A percentile compares a stretch with the other conserved stretches of the same genome.
Evolutionary conservation across 2,888 invertebrate genomes (phyloP).

Genomic region (Antheraea assamensis): DNA sequence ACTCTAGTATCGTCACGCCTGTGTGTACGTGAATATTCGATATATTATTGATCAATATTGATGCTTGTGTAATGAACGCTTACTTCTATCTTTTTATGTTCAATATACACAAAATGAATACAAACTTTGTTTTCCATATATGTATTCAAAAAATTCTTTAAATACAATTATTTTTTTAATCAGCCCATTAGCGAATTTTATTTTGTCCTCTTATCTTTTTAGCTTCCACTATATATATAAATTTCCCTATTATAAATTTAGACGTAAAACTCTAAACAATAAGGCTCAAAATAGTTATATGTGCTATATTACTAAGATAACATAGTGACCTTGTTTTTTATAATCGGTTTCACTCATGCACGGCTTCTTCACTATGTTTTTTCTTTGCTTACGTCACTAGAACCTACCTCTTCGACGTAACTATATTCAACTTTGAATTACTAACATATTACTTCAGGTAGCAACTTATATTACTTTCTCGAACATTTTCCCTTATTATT

Average conservation of each 20-base stretch:
- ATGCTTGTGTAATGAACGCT: too few species aligned
- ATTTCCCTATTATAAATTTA: not conserved
- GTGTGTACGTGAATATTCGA: too few species aligned
- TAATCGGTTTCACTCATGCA: conserved; percentile 12
- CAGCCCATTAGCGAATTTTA: not conserved
- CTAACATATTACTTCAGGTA: not conserved
- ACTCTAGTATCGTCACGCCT: too few species aligned
- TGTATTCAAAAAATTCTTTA: not conserved
- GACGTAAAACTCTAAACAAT: not conserved
- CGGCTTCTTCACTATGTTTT: conserved; percentile 6
- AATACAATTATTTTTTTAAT: not conserved
- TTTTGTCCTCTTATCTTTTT: not conserved
- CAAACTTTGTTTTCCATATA: too few species aligned
- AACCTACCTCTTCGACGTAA: not conserved
- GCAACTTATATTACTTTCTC: not conserved
- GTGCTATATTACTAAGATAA: conserved; percentile 1
- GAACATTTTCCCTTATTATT: not conserved
- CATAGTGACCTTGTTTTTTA: conserved; percentile 9
- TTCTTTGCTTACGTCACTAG: conserved; percentile 6
- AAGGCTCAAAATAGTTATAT: not conserved
- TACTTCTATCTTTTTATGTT: not conserved
- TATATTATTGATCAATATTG: too few species aligned
- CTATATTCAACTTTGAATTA: not conserved
- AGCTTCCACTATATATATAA: not conserved
- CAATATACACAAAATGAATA: too few species aligned